Percentiles rank a stretch among this genome's conserved stretches.
Evolutionary conservation across 2,888 invertebrate species (phyloP).

Genomic region (Drosophila macrospina): DNA sequence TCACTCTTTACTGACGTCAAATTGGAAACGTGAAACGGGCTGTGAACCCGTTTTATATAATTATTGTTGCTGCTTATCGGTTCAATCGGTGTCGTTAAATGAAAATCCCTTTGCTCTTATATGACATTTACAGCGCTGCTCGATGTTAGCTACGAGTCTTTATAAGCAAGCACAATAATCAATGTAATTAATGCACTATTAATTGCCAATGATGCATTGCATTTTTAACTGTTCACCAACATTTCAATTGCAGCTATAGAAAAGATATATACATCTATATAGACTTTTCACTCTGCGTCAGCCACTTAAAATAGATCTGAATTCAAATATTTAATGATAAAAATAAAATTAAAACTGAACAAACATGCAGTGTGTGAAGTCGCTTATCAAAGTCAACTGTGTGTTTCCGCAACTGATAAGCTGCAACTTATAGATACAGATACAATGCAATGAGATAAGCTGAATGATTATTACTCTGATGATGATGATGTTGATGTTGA

Average conservation of each 20-base stretch:
- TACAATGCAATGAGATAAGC: slow-evolving; percentile 31
- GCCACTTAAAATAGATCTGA: slow-evolving; percentile 41
- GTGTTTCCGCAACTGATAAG: slow-evolving; percentile 54
- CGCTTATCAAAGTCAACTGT: slow-evolving; percentile 30
- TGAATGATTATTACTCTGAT: not conserved
- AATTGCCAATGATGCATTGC: slow-evolving; percentile 3
- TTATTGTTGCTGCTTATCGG: slow-evolving; percentile 43
- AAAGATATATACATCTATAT: not conserved
- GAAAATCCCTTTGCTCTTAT: not conserved
- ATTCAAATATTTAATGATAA: slow-evolving; percentile 43
- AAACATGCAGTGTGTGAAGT: slow-evolving; percentile 23
- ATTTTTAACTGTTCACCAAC: slow-evolving; percentile 4
- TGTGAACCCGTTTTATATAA: slow-evolving; percentile 45
- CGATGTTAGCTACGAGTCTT: slow-evolving; percentile 17
- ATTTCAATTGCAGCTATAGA: slow-evolving; percentile 4
- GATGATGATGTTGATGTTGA: slow-evolving; percentile 1
- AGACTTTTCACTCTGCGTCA: slow-evolving; percentile 8
- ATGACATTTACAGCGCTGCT: not conserved
- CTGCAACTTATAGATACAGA: slow-evolving; percentile 23
- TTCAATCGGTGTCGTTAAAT: slow-evolving; percentile 53
- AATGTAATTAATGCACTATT: slow-evolving; percentile 34
- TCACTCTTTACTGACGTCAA: slow-evolving; percentile 36
- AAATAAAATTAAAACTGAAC: slow-evolving; percentile 29
- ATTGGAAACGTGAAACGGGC: slow-evolving; percentile 45
- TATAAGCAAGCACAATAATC: slow-evolving; percentile 20